These are phyloP conservation scores for Thripadectes ignobilis DNA, from an alignment of 2,797 vertebrate genomes.

Conservation along the genomic window DNA sequence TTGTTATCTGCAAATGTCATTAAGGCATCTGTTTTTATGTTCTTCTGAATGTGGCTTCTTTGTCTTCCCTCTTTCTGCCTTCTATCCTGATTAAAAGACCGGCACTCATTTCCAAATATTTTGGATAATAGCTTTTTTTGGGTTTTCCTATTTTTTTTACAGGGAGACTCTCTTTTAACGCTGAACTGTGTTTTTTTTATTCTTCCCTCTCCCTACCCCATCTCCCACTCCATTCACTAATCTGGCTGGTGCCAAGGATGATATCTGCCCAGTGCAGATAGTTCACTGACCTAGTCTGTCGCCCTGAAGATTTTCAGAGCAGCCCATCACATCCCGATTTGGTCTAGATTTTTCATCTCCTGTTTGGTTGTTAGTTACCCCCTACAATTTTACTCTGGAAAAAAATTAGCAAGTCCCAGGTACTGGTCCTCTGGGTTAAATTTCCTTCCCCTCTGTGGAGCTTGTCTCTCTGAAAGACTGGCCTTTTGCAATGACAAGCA, in stretches of 20 bases:
- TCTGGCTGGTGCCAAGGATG: not conserved
- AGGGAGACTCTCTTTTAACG: not conserved
- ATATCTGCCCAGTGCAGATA: not conserved
- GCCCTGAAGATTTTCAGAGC: not conserved
- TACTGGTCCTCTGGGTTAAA: not conserved
- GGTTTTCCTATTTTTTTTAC: not conserved
- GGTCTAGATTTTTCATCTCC: not conserved
- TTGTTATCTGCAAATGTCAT: not conserved
- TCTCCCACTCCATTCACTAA: not conserved
- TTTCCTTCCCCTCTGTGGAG: not conserved
- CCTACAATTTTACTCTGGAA: not conserved
- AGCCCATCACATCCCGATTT: not conserved
- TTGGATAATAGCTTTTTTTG: not conserved
- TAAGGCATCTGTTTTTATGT: not conserved
- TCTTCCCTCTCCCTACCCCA: not conserved
- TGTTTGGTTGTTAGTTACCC: not conserved
- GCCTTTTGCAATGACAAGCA: not conserved
- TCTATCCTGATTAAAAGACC: not conserved
- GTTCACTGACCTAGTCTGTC: not conserved
- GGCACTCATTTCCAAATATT: not conserved
- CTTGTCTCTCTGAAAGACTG: not conserved
- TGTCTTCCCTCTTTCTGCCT: not conserved
- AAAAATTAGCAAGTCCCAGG: not conserved
- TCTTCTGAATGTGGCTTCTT: not conserved
- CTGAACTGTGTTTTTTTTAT: accelerated